Conservation (phyloP, 2,113 vertebrate species). For the Elephantulus edwardii region DNA sequence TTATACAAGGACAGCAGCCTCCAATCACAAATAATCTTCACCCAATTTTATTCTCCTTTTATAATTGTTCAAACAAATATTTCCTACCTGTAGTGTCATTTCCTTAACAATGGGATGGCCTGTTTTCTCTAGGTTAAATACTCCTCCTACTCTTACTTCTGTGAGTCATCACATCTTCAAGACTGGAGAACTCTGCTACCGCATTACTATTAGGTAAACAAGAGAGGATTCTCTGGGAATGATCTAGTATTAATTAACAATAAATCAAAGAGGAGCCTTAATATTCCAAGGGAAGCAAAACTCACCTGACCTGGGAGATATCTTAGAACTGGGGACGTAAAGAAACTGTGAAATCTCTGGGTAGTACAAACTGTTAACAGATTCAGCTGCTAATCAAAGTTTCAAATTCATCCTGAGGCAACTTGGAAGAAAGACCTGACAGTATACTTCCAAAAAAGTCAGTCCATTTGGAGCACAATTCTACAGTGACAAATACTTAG, state of each 20-base stretch:
- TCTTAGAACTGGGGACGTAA: not conserved
- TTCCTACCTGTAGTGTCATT: no score
- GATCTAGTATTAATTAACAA: not conserved
- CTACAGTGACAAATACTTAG: no score
- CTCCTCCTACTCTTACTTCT: not conserved
- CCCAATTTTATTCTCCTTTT: not conserved
- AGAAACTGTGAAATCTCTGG: not conserved
- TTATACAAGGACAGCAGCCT: not conserved
- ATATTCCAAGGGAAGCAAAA: not conserved
- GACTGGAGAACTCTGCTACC: not conserved
- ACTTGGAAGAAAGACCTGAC: no score
- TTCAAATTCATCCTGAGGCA: no score
- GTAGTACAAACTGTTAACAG: not conserved
- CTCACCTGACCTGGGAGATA: not conserved
- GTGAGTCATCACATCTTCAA: not conserved
- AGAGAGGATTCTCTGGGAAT: not conserved
- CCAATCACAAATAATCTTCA: not conserved
- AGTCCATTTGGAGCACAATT: no score
- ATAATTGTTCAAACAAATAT: not conserved
- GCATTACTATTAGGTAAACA: conserved; percentile 29
- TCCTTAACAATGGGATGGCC: not conserved
- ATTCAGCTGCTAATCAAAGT: not conserved
- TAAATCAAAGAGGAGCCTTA: conserved; percentile 48
- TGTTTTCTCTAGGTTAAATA: not conserved
- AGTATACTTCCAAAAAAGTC: no score